Evolutionary conservation across 2,113 vertebrate genomes (phyloP), one percentile per base, ranked within the genome.

Genomic region (Pangasianodon gigas): DNA sequence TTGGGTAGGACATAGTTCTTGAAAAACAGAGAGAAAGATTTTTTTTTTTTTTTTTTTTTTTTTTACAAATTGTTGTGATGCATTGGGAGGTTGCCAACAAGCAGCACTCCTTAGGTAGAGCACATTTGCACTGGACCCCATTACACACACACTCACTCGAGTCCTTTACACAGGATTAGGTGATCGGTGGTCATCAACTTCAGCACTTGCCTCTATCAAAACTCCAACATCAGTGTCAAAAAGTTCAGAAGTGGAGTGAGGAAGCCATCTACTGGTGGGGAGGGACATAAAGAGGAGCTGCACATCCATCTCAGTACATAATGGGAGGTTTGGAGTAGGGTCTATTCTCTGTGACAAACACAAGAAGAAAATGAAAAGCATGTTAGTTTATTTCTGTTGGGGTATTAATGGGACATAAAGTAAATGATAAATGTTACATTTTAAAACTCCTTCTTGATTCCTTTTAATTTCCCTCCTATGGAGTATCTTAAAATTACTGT

Each of bases 261-360:
- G 88, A 44, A 46, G 52, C 24, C 29, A 79, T 87, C 89, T 82
- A 48, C 67, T 88, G 67, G 74, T 90, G 81, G 6, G 32, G 51
- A 83, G 65, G 87, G 75, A 84, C 26, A 37, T 84, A 84, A 58
- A 58, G 79, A 71, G 29, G 54, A 18, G 86, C 29, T 21, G 86
- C 51, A 74, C 75, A 60, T 52, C 87, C 48, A 82, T 67, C 94
- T 97, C 96, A 97, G 95, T 96, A 97, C 93, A 97, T 96, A 58
- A 97, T 96, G 14, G 95, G 96, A 1, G 96, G 95, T 88, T 97
- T 97, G 95, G 96, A 95, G 92, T 96, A 95, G 48, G 94, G 92
- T 94, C 96, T 94, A 92, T 96, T 97, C 95, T 97, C 96, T 96
- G 92, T 9, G 19, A 82, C 52, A 85, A 65, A 94, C 58, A 92